Percentiles rank a stretch among this genome's conserved stretches.
Evolutionary conservation across 64 coral and sea anemone genomes (phyloP).

Genomic region (Anthopleura sola): DNA sequence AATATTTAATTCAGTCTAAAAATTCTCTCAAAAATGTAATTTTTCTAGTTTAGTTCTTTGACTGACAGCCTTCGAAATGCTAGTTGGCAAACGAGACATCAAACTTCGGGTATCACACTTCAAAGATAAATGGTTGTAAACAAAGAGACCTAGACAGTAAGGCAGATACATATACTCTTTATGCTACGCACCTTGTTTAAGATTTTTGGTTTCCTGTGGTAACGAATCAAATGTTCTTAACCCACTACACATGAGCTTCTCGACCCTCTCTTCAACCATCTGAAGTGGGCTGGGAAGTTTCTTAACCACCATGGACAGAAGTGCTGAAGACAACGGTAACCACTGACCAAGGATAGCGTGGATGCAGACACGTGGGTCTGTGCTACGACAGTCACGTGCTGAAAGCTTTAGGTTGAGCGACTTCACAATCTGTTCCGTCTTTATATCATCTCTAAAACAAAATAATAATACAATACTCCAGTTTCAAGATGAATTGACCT

Average conservation of each 20-base stretch:
- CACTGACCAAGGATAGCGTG: constrained; percentile 85
- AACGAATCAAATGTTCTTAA: constrained; percentile 90
- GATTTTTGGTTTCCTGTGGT: constrained; percentile 54
- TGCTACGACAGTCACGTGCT: constrained; percentile 75
- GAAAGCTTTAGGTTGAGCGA: constrained; percentile 94
- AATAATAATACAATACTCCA: no score
- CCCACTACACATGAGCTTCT: constrained; percentile 91
- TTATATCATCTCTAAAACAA: constrained; percentile 75
- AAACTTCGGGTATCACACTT: no score
- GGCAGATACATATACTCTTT: not conserved
- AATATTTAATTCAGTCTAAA: no score
- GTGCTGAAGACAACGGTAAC: constrained; percentile 76
- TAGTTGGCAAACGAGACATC: no score
- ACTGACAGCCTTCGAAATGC: no score
- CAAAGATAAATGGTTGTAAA: no score
- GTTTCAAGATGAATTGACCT: no score
- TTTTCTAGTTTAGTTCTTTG: no score
- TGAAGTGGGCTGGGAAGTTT: constrained; percentile 86
- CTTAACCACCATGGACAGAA: constrained; percentile 79
- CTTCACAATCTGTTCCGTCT: constrained; percentile 89
- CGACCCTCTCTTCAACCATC: constrained; percentile 79
- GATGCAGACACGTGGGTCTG: constrained; percentile 60
- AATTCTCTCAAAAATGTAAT: no score
- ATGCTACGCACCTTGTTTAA: constrained; percentile 62
- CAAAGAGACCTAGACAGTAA: no score